Percentiles rank a stretch among this genome's conserved stretches.
phyloP scores from a whole-genome alignment of 2,888 invertebrate species.

The Ditula angustiorana region DNA sequence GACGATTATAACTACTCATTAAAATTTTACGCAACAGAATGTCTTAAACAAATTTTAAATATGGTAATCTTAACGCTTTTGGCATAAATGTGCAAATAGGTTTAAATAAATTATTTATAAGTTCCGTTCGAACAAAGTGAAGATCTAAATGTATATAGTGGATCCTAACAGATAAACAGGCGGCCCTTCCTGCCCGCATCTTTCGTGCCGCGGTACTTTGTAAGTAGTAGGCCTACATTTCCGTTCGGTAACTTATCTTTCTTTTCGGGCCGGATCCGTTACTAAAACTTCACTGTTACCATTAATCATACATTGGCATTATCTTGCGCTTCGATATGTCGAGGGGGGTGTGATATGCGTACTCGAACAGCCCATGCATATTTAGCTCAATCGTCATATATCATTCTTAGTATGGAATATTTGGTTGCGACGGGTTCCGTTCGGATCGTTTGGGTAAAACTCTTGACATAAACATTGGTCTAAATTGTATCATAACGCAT shows the following conservation, averaged over 20 bases:
- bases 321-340: slow-evolving; percentile 60
- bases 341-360: slow-evolving; percentile 51
- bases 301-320: slow-evolving; percentile 75
- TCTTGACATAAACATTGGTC: background rate
- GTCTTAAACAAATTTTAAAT: background rate
- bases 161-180: slow-evolving; percentile 48
- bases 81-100: slow-evolving; percentile 4
- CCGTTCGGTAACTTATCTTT: slow-evolving; percentile 55
- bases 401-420: slow-evolving; percentile 38
- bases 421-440: slow-evolving; percentile 14
- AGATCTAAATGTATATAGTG: slow-evolving; percentile 27
- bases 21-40: background rate
- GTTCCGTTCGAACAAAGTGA: slow-evolving; percentile 24
- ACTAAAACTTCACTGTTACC: slow-evolving; percentile 60
- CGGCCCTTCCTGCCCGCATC: slow-evolving; percentile 57
- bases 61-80: background rate
- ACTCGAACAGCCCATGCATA: slow-evolving; percentile 52
- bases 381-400: slow-evolving; percentile 43
- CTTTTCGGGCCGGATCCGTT: slow-evolving; percentile 55
- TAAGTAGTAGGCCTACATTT: slow-evolving; percentile 63
- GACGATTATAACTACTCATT: background rate
- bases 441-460: slow-evolving; percentile 10
- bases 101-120: slow-evolving; percentile 27
- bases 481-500: background rate
- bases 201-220: slow-evolving; percentile 59